Base-by-base conservation (phyloP, 2,797 vertebrate genomes). In the Gephyroberyx darwinii region DNA sequence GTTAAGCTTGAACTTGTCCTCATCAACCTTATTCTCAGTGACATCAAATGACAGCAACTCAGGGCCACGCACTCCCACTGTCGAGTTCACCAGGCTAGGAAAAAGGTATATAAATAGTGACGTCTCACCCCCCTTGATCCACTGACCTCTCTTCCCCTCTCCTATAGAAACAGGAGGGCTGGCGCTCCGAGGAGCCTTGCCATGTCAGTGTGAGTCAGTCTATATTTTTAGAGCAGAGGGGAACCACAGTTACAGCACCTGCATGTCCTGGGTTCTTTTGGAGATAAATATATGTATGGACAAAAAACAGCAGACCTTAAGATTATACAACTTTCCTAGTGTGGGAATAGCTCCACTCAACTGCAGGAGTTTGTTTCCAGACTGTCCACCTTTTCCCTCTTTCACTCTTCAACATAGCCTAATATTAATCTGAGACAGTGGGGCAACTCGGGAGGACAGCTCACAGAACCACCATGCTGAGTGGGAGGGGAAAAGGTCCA, bases 41-140 rank as follows among this genome's bases (percentile, higher is more conserved):
- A 66, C 61, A 71, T 54, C 50, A 55, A 55, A 50, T 39, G 19
- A 6, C 26, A 57, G 50, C 71, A 85, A 26, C 26, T 26, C 62
- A 48, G 47, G 65, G 78, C 70, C 60, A 70, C 80, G 72, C 57
- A 78, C 71, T 43, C 70, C 26, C 26, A 47, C 39, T 70, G 43
- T 69, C 75, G 81, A 84, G 84, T 86, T 89, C 76, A 85, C 50
- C 67, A 52, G 58, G 72, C 82, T 78, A 69, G 84, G 80, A 72
- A 85, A 89, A 82, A 66, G 77, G 43, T 74, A 71, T 86, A 89
- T 85, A 89, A 84, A 89, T 90, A 90, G 87, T 72, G 70, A 33
- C 30, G 41, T 19, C 52, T 64, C 60, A 37, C 50, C 30, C 43
- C n/a, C 13, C 19, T 39, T 57, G 33, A 72, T 64, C 61, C 22